Evolutionary conservation across 2,797 vertebrate genomes (phyloP).

Genomic region (Danio aesculapii): DNA sequence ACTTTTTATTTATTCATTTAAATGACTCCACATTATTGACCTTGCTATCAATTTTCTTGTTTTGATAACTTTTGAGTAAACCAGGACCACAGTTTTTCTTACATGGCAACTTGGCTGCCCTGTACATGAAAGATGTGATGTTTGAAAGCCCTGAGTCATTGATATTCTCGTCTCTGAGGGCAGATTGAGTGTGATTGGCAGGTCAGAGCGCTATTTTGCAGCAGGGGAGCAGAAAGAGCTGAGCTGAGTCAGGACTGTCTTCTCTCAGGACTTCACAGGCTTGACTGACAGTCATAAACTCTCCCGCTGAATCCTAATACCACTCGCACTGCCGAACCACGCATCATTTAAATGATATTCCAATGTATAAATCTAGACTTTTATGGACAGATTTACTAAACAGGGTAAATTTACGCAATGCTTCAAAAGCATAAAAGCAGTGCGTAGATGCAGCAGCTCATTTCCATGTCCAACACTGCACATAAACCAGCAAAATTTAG

Average conservation of each 20-base stretch:
- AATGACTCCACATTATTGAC: neutral
- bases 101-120: neutral
- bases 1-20: no score
- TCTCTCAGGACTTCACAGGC: conserved; percentile 44
- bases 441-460: no score
- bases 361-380: no score
- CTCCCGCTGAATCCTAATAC: conserved; percentile 52
- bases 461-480: no score
- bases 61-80: neutral
- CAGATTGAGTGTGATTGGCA: conserved; percentile 49
- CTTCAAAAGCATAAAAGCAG: no score
- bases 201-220: conserved; percentile 38
- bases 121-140: conserved; percentile 11
- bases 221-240: conserved; percentile 28
- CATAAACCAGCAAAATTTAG: no score
- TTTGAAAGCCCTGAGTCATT: conserved; percentile 34
- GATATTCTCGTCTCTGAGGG: conserved; percentile 44
- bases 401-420: no score
- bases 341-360: no score
- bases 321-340: neutral
- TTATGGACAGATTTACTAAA: no score
- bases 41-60: neutral
- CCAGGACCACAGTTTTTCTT: neutral
- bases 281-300: conserved; percentile 42
- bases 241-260: conserved; percentile 50